Evolutionary conservation across 2,113 vertebrate genomes (phyloP).

Genomic region (Melanotaenia duboulayi): DNA sequence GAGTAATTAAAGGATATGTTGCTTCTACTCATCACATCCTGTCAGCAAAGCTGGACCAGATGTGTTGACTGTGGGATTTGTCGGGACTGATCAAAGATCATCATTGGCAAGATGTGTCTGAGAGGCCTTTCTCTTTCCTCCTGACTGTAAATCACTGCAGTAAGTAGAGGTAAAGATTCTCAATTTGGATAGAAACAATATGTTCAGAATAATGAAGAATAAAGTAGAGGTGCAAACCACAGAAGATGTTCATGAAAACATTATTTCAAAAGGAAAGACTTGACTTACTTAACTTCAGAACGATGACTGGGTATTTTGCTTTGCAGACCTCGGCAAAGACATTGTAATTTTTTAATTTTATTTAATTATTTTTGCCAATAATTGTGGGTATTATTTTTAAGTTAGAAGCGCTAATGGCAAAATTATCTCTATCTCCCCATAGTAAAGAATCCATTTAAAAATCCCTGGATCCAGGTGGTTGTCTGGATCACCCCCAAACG

Average conservation of each 20-base stretch:
- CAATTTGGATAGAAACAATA: conserved; percentile 31
- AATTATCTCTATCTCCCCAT: no score
- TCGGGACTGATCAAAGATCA: conserved; percentile 70
- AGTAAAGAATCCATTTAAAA: no score
- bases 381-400: no score
- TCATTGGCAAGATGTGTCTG: conserved; percentile 58
- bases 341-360: no score
- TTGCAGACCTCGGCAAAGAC: no score
- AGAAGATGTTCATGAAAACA: background rate
- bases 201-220: conserved; percentile 15
- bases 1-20: conserved; percentile 75
- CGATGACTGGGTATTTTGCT: background rate
- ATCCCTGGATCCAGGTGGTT: no score
- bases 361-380: no score
- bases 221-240: background rate
- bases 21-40: conserved; percentile 66
- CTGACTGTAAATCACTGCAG: conserved; percentile 30
- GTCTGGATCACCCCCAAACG: no score
- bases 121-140: conserved; percentile 34
- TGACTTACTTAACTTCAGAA: background rate
- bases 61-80: conserved; percentile 72
- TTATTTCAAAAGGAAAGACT: background rate
- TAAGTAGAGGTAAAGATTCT: background rate
- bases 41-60: conserved; percentile 70
- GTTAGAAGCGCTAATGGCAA: no score